A percentile compares a stretch with the other conserved stretches of the same genome.
These are phyloP conservation scores for Stenichneumon culpator DNA, from an alignment of 2,888 invertebrate species.

Conservation along the genomic window DNA sequence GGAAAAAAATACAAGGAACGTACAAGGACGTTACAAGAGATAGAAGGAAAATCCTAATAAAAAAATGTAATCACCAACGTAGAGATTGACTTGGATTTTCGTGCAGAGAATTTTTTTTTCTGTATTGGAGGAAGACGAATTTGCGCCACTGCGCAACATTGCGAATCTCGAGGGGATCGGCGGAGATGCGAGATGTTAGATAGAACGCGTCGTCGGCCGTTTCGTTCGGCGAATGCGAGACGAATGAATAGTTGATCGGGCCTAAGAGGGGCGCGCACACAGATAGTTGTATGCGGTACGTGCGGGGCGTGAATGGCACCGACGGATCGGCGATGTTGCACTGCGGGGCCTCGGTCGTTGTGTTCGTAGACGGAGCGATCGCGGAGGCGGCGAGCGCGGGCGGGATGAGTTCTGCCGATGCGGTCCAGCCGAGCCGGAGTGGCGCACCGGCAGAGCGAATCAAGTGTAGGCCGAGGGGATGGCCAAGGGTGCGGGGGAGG, in stretches of 20 bases:
- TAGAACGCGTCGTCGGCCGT: conserved; percentile 20
- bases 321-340: conserved; percentile 35
- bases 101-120: conserved; percentile 35
- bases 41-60: conserved; percentile 17
- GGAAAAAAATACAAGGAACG: conserved; percentile 18
- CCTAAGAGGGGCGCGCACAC: conserved; percentile 72
- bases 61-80: conserved; percentile 27
- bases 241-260: conserved; percentile 78
- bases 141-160: background rate
- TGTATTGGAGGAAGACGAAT: background rate
- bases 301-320: conserved; percentile 70
- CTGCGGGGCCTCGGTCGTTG: conserved; percentile 57
- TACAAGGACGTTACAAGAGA: conserved; percentile 16
- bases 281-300: conserved; percentile 63
- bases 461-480: conserved; percentile 30
- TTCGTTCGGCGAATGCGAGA: conserved; percentile 64
- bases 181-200: conserved; percentile 13
- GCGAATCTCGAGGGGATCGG: background rate
- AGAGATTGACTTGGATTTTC: conserved; percentile 37
- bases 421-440: conserved; percentile 63
- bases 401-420: conserved; percentile 44
- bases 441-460: conserved; percentile 53
- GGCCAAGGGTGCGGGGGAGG: conserved; percentile 70
- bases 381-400: background rate
- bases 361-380: conserved; percentile 63